These are phyloP conservation scores for Conchocele bisecta DNA, from an alignment of 2,888 invertebrate species.

Conservation along the genomic window DNA sequence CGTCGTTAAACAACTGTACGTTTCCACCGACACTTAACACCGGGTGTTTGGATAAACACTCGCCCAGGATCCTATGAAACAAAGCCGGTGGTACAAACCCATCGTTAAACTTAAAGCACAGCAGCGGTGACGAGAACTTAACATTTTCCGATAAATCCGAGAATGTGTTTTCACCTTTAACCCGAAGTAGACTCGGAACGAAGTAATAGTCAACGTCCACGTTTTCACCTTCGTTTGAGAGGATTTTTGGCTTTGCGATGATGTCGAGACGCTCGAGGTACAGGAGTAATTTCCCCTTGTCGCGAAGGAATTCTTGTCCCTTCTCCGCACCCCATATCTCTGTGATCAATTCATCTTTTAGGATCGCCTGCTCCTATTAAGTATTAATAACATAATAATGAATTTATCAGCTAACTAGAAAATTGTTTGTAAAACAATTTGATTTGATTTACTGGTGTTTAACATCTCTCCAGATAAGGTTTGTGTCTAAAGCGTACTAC, in stretches of 20 bases:
- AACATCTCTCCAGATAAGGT: too few relatives aligned
- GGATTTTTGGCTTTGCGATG: conserved; percentile 51
- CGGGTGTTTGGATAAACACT: conserved; percentile 35
- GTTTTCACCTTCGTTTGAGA: conserved; percentile 30
- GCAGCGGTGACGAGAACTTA: conserved; percentile 31
- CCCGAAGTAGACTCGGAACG: conserved; percentile 53
- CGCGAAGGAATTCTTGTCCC: conserved; percentile 14
- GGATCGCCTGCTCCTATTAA: conserved; percentile 35
- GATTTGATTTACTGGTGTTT: too few relatives aligned
- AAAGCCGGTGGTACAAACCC: conserved; percentile 52
- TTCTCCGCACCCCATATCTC: conserved; percentile 45
- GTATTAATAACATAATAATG: too few relatives aligned
- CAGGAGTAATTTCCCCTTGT: conserved; percentile 36
- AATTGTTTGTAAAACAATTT: too few relatives aligned
- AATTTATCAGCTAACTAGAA: too few relatives aligned
- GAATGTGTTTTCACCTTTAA: conserved; percentile 16
- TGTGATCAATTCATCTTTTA: conserved; percentile 43
- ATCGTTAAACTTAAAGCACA: conserved; percentile 55
- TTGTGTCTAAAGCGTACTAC: too few relatives aligned
- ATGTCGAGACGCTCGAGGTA: conserved; percentile 59
- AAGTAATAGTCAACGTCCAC: conserved; percentile 45
- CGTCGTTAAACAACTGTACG: conserved; percentile 40
- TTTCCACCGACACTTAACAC: conserved; percentile 37
- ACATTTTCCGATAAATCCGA: background rate
- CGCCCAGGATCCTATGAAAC: conserved; percentile 55